Evolutionary conservation across 2,797 vertebrate genomes (phyloP).

Genomic region (Eospalax fontanierii): DNA sequence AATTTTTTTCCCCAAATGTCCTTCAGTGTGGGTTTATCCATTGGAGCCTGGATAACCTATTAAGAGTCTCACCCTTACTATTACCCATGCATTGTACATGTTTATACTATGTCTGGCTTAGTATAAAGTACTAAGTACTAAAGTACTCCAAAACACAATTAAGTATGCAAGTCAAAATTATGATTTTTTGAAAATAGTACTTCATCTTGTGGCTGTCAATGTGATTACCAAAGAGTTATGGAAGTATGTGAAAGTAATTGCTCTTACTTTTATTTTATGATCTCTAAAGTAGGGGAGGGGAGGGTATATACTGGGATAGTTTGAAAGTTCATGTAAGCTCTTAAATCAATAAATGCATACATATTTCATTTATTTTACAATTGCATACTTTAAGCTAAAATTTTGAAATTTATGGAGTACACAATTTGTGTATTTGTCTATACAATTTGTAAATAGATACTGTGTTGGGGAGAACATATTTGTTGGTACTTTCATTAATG

Average conservation of each 20-base stretch:
- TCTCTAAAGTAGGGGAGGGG: neutral
- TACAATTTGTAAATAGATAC: too few relatives aligned
- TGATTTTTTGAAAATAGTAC: neutral
- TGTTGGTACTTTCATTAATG: neutral
- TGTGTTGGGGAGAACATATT: neutral
- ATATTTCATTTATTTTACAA: neutral
- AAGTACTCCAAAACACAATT: neutral
- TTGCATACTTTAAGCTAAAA: neutral
- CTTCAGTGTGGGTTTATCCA: too few relatives aligned
- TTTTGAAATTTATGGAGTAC: neutral
- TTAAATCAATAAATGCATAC: conserved; percentile 4
- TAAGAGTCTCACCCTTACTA: neutral
- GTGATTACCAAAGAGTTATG: neutral
- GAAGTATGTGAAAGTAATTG: neutral
- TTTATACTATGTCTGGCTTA: too few relatives aligned
- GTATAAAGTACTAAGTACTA: neutral
- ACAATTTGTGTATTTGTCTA: too few relatives aligned
- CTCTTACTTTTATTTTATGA: conserved; percentile 24
- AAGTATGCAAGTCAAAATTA: neutral
- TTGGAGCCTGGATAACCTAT: too few relatives aligned
- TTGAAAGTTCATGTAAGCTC: neutral
- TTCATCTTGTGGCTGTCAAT: neutral
- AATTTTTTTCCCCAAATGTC: too few relatives aligned
- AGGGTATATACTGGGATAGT: neutral
- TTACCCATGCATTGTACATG: neutral